Evolutionary conservation across 2,888 invertebrate genomes (phyloP), one percentile per base, ranked within the genome.

Genomic region (Gastrophysa polygoni): DNA sequence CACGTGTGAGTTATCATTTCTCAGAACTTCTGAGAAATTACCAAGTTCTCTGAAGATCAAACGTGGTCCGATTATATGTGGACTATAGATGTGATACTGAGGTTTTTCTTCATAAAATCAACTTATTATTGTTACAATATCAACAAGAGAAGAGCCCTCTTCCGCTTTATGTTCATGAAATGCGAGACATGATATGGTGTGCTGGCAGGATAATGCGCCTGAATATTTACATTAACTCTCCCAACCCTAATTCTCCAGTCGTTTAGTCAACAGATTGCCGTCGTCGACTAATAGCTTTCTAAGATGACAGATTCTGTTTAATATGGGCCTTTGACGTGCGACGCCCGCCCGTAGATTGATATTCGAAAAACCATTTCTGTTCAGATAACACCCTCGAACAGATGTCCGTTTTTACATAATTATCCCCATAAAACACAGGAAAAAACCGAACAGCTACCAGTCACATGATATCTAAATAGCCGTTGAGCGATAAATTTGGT

Each of bases 361-460:
- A 69, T 70, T 70, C 69, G 65, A 67, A 72, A 66, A 71, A 68
- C 72, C 69, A 72, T 73, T 73, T 69, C n/a, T 68, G 66, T 72
- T 69, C 61, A 71, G 76, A 77, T 77, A 77, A 76, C 77, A 77
- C 77, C 77, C 77, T 71, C 68, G 67, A 77, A 71, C 78, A 78
- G 76, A 77, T 78, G 77, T 75, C 72, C 71, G 72, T 68, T 72
- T 70, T 72, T 68, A 68, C 69, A 70, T 76, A 77, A 78, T 78
- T 76, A 78, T 68, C 71, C 71, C 71, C 71, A 71, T 72, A 75
- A 76, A 75, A 73, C 68, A 51, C 16, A 44, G 50, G 56, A 54
- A 58, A 57, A 64, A 71, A 63, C 57, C 51, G 55, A 62, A 57
- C 59, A 59, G 58, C 58, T 50, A 46, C 57, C 57, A 49, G 34